A percentile compares a stretch with the other conserved stretches of the same genome.
Evolutionary conservation across 1,140 invertebrate genomes (phyloP).

Genomic region (Daktulosphaira vitifoliae): DNA sequence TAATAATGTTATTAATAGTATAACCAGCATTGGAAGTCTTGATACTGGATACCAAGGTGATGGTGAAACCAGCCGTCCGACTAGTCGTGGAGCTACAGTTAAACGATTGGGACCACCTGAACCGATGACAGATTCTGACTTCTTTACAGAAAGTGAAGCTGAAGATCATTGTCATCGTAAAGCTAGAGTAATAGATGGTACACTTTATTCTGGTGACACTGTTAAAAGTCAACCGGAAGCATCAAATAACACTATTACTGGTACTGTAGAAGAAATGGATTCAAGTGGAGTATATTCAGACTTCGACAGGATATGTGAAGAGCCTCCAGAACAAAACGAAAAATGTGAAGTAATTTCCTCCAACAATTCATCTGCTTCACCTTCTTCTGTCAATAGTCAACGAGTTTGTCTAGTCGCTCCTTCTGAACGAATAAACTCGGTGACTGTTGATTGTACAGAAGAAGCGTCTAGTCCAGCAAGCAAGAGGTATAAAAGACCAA

Average conservation of each 20-base stretch:
- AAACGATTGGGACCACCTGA: conserved; percentile 46
- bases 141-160: conserved; percentile 78
- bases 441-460: neutral
- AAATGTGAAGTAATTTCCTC: no score
- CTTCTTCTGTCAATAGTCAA: conserved; percentile 35
- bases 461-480: conserved; percentile 33
- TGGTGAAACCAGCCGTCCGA: conserved; percentile 64
- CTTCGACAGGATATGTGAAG: conserved; percentile 54
- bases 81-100: conserved; percentile 46
- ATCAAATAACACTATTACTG: conserved; percentile 73
- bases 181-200: conserved; percentile 73
- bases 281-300: conserved; percentile 78
- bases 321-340: conserved; percentile 6
- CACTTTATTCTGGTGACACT: conserved; percentile 58
- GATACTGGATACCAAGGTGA: conserved; percentile 80
- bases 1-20: conserved; percentile 57
- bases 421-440: neutral
- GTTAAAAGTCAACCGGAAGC: conserved; percentile 62
- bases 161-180: conserved; percentile 63
- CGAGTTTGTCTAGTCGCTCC: neutral
- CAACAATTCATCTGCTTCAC: neutral
- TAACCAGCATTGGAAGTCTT: conserved; percentile 74
- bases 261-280: conserved; percentile 60
- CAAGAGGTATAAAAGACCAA: conserved; percentile 40
- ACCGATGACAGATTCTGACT: conserved; percentile 81